phyloP scores from a whole-genome alignment of 2,888 invertebrate species.

The Apocheima hispidaria region DNA sequence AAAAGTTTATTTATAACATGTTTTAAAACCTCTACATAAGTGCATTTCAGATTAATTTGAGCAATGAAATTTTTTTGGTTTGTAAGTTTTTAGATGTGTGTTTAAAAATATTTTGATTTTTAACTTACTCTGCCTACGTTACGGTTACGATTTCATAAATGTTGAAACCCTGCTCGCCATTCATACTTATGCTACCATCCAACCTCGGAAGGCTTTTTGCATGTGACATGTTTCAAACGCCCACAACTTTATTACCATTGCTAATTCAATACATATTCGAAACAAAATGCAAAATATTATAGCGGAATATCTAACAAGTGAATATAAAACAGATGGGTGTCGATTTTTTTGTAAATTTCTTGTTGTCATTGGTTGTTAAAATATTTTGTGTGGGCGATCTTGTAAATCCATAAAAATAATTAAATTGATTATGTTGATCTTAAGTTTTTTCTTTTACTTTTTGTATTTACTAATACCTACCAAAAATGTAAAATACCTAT shows the following conservation, averaged over 20 bases:
- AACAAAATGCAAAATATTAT: conserved; percentile 27
- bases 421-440: too few species aligned
- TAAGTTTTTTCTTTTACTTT: neutral
- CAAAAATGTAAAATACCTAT: too few species aligned
- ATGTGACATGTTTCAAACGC: conserved; percentile 45
- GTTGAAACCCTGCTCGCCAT: conserved; percentile 42
- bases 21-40: too few species aligned
- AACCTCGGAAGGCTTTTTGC: conserved; percentile 46
- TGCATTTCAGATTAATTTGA: too few species aligned
- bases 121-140: neutral
- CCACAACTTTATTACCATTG: conserved; percentile 46
- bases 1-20: too few species aligned
- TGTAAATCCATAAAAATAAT: neutral
- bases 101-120: too few species aligned
- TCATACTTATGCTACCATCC: conserved; percentile 37
- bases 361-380: conserved; percentile 1
- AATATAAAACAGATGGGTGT: conserved; percentile 20
- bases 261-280: conserved; percentile 37
- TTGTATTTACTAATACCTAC: too few species aligned
- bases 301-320: conserved; percentile 25
- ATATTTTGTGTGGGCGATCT: neutral
- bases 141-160: conserved; percentile 41
- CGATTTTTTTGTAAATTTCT: neutral
- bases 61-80: too few species aligned
- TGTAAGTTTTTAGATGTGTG: too few species aligned